Base-by-base conservation (phyloP, 1,140 invertebrate genomes). In the Scaptomyza hsui region DNA sequence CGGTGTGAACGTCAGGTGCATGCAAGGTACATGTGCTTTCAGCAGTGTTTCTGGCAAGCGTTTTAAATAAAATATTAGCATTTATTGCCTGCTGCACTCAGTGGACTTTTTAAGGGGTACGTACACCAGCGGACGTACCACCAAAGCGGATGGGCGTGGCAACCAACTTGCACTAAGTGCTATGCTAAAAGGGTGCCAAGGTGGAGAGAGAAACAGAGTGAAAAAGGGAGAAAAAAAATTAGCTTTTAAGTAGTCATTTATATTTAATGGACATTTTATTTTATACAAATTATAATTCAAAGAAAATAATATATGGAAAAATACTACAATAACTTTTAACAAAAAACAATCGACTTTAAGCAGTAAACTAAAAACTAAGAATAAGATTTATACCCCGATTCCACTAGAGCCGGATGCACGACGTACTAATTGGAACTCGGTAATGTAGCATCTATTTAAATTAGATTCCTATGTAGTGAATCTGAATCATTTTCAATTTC, bases 21-120 rank as follows among this genome's bases (percentile, higher is more conserved):
- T 69, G 70, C 29, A 55, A 68, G 48, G 4, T 77, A 53, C 70
- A 70, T 64, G 69, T 81, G 67, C 75, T 75, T 75, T 78, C 62
- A 78, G 37, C 64, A 63, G 68, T 19, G 35, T 2, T 26, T 21
- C 15, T 26, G 42, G 10, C 56, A 70, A 29, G 67, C 63, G 67
- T 69, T 75, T 85, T 85, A 76, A 85, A 85, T 85, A 79, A 85
- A 85, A 85, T 85, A 85, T 85, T 52, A 85, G 72, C 80, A 67
- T 85, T 79, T 85, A 85, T 85, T 85, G 80, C 68, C 56, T 63
- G 63, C 56, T 73, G 72, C 76, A 85, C 81, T 85, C 76, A 76
- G 64, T 39, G 75, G 47, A 56, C 56, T 71, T 72, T 83, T 83
- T 75, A 72, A 53, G 63, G 32, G 32, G 32, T 60, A 37, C n/a